Evolutionary conservation across 2,888 invertebrate species (phyloP).

Genomic region (Perithous albicinctus): DNA sequence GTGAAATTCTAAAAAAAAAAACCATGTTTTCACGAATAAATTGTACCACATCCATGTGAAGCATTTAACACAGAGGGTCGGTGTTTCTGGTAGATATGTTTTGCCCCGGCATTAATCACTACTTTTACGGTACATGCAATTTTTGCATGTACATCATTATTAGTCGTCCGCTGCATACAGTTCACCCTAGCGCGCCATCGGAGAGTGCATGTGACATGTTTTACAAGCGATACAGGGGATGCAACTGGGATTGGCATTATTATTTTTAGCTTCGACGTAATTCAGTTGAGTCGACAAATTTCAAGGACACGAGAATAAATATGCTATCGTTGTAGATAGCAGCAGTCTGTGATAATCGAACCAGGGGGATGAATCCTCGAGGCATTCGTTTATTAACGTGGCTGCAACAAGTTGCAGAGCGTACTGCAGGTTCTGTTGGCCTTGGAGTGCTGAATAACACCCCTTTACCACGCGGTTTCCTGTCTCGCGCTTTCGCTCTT

Average conservation of each 20-base stretch:
- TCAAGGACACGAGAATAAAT: slow-evolving; percentile 58
- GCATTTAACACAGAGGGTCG: neutral
- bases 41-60: neutral
- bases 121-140: neutral
- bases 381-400: slow-evolving; percentile 81
- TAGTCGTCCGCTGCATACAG: slow-evolving; percentile 23
- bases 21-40: neutral
- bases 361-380: slow-evolving; percentile 71
- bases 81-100: neutral
- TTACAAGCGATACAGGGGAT: slow-evolving; percentile 13
- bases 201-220: neutral
- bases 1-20: neutral
- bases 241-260: slow-evolving; percentile 27
- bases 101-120: neutral
- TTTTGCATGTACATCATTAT: neutral
- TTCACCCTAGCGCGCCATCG: neutral
- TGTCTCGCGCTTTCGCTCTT: slow-evolving; percentile 64
- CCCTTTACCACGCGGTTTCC: slow-evolving; percentile 72
- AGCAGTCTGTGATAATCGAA: slow-evolving; percentile 60
- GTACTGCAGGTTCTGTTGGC: slow-evolving; percentile 67
- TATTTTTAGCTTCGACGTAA: neutral
- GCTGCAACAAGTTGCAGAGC: slow-evolving; percentile 82
- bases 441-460: slow-evolving; percentile 71
- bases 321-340: slow-evolving; percentile 47
- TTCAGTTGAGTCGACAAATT: slow-evolving; percentile 17